Evolutionary conservation across 2,113 vertebrate genomes (phyloP).

Genomic region (Isichthys henryi): DNA sequence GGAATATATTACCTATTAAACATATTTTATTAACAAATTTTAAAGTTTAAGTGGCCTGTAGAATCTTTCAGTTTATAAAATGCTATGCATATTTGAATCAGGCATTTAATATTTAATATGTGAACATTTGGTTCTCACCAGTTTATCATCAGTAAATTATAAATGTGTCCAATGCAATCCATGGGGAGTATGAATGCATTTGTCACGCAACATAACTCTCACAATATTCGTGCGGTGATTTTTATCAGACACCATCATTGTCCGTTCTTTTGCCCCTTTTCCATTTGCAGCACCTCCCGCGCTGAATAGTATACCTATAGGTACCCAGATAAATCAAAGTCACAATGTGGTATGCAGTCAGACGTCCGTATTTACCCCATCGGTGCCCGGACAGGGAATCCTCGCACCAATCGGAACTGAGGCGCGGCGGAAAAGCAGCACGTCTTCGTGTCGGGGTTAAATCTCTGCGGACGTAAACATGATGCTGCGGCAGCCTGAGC

Average conservation of each 20-base stretch:
- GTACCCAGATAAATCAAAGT: not conserved
- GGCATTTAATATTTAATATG: constrained; percentile 3
- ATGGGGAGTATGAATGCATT: not conserved
- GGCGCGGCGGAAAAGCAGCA: not conserved
- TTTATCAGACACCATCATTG: not conserved
- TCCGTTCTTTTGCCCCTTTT: not conserved
- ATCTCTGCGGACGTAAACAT: not conserved
- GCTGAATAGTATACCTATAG: not conserved
- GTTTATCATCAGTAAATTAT: constrained; percentile 7
- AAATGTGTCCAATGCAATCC: constrained; percentile 11
- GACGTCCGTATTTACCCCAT: not conserved
- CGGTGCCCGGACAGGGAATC: not conserved
- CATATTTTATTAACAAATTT: constrained; percentile 2
- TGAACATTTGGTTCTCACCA: constrained; percentile 2
- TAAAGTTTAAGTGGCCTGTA: not conserved
- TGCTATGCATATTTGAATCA: not conserved
- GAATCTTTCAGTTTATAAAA: constrained; percentile 7
- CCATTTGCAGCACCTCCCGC: not conserved
- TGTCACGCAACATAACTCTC: not conserved
- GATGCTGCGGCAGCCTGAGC: not conserved
- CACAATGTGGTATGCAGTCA: not conserved
- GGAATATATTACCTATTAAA: constrained; percentile 2
- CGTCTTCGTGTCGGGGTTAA: not conserved
- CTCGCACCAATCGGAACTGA: too few species aligned
- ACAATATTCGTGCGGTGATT: not conserved